These are phyloP conservation scores for Sorex maritimensis DNA, from an alignment of 2,797 vertebrate species.

Conservation along the genomic window DNA sequence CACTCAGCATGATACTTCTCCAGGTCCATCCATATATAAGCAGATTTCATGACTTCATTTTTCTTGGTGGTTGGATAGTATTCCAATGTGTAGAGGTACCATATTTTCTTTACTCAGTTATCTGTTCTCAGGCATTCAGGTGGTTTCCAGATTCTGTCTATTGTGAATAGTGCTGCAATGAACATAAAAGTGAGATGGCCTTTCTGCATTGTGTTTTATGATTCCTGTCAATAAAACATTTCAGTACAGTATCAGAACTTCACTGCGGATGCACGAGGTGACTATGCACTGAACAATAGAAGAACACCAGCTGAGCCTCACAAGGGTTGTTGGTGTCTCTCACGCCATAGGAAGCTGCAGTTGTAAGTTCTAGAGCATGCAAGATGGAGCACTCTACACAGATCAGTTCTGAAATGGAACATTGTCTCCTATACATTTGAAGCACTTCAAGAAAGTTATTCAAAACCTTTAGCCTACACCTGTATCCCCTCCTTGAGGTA, in stretches of 20 bases:
- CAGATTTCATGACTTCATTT: too few species aligned
- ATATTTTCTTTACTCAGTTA: too few species aligned
- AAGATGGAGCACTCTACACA: not conserved
- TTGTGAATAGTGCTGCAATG: too few species aligned
- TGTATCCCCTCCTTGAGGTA: not conserved
- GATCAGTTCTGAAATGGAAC: constrained; percentile 72
- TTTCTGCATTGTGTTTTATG: not conserved
- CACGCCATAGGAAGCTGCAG: constrained; percentile 51
- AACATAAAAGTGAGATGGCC: too few species aligned
- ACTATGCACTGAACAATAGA: not conserved
- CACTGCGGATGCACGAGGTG: constrained; percentile 59
- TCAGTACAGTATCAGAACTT: constrained; percentile 71
- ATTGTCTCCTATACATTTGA: constrained; percentile 30
- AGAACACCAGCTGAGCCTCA: constrained; percentile 62
- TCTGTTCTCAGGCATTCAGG: too few species aligned
- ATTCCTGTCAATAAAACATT: constrained; percentile 78
- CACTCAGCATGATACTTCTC: too few species aligned
- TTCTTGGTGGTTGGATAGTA: too few species aligned
- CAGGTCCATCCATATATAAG: too few species aligned
- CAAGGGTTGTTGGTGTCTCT: constrained; percentile 62
- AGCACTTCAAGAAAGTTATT: constrained; percentile 3
- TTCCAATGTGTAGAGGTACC: too few species aligned
- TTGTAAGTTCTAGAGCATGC: constrained; percentile 12
- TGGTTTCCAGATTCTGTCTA: too few species aligned
- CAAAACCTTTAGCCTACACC: not conserved